phyloP scores from a whole-genome alignment of 2,113 vertebrate species.

The Passer domesticus region DNA sequence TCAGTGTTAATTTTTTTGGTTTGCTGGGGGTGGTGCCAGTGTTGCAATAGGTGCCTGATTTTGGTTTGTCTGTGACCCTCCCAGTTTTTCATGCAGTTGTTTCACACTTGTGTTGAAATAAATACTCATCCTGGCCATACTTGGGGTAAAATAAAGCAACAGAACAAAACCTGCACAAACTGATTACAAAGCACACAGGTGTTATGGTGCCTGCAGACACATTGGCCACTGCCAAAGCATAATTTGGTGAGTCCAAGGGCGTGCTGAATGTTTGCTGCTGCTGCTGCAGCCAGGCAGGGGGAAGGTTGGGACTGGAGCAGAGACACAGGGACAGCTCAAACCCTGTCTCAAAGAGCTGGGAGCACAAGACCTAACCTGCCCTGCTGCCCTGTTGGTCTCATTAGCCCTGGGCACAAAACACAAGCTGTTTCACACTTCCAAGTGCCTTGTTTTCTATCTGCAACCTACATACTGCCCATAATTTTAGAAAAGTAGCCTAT shows the following conservation, averaged over 20 bases:
- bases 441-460: not conserved
- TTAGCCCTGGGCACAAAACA: not conserved
- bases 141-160: rapidly evolving
- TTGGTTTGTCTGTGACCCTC: not conserved
- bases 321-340: not conserved
- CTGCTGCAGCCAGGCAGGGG: not conserved
- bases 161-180: not conserved
- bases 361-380: not conserved
- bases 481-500: not conserved
- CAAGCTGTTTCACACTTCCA: not conserved
- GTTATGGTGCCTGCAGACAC: not conserved
- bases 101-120: not conserved
- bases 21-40: not conserved
- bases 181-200: not conserved
- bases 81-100: not conserved
- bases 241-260: not conserved
- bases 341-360: not conserved
- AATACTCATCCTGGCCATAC: not conserved
- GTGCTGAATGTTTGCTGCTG: not conserved
- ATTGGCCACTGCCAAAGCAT: not conserved
- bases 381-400: not conserved
- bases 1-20: not conserved
- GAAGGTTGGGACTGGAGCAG: not conserved
- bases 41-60: not conserved
- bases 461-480: not conserved